phyloP scores from a whole-genome alignment of 2,113 vertebrate species.

The Forbesichthys papilliferus region DNA sequence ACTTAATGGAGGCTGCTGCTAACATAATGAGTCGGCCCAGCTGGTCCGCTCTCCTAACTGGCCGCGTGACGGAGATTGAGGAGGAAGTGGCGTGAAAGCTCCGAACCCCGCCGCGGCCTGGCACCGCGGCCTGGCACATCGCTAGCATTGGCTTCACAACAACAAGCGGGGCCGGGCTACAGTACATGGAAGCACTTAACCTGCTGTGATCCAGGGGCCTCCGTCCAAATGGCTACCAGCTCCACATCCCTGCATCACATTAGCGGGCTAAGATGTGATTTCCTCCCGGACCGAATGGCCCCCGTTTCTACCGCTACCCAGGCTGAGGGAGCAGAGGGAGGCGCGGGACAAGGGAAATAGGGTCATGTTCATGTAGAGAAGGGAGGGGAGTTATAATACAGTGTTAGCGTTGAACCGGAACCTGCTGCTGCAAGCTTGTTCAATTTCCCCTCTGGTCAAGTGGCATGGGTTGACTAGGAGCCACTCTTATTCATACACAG shows the following conservation, averaged over 20 bases:
- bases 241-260: constrained; percentile 59
- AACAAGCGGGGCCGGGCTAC: constrained; percentile 28
- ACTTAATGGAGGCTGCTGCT: constrained; percentile 64
- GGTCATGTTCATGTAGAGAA: constrained; percentile 47
- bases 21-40: constrained; percentile 63
- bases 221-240: constrained; percentile 67
- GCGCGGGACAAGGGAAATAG: constrained; percentile 17
- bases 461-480: constrained; percentile 27
- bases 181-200: constrained; percentile 75
- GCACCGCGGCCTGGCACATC: constrained; percentile 28
- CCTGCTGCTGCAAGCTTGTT: constrained; percentile 18
- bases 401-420: constrained; percentile 3
- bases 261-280: constrained; percentile 68
- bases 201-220: constrained; percentile 60
- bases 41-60: constrained; percentile 48
- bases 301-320: constrained; percentile 56
- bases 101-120: constrained; percentile 54
- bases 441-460: constrained; percentile 39
- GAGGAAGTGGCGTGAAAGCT: constrained; percentile 63
- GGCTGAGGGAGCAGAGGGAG: constrained; percentile 22
- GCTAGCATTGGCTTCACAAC: constrained; percentile 38
- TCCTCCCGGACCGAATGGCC: constrained; percentile 56
- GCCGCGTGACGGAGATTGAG: constrained; percentile 58
- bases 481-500: constrained; percentile 9
- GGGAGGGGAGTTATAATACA: constrained; percentile 17